Conservation (phyloP, 1,140 invertebrate species). For the Chelonus insularis region DNA sequence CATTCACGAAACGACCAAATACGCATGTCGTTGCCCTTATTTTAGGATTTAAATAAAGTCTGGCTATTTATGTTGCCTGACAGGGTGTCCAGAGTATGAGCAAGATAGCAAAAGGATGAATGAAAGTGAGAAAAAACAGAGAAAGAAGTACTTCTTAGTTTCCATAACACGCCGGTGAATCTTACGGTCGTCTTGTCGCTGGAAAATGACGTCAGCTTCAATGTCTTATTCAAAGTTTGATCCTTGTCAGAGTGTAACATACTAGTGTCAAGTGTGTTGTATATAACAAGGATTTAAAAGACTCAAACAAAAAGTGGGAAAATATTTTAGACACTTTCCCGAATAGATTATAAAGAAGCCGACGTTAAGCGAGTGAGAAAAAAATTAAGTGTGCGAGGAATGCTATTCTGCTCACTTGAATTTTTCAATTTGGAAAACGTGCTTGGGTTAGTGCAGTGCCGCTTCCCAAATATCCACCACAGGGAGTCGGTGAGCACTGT, state of each 20-base stretch:
- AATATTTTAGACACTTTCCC: neutral
- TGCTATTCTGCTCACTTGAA: neutral
- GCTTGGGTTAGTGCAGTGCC: neutral
- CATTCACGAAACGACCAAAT: conserved; percentile 32
- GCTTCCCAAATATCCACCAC: neutral
- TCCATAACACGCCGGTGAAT: conserved; percentile 26
- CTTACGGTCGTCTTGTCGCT: conserved; percentile 26
- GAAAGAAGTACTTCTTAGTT: conserved; percentile 26
- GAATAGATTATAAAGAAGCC: neutral
- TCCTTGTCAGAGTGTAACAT: neutral
- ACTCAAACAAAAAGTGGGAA: no score
- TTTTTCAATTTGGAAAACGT: neutral
- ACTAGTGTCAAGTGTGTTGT: neutral
- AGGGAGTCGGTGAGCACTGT: conserved; percentile 2
- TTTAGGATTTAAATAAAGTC: conserved; percentile 51
- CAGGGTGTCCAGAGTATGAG: conserved; percentile 27
- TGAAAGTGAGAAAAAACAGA: neutral
- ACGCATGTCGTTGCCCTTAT: conserved; percentile 53
- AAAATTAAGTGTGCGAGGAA: neutral
- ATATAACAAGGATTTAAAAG: neutral
- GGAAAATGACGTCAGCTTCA: conserved; percentile 42
- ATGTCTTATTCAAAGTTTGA: neutral
- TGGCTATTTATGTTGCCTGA: conserved; percentile 44
- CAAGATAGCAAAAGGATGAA: conserved; percentile 24
- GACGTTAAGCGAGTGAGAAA: neutral